Conservation (phyloP, 2,797 vertebrate species). For the Lepilemur ruficaudatus region DNA sequence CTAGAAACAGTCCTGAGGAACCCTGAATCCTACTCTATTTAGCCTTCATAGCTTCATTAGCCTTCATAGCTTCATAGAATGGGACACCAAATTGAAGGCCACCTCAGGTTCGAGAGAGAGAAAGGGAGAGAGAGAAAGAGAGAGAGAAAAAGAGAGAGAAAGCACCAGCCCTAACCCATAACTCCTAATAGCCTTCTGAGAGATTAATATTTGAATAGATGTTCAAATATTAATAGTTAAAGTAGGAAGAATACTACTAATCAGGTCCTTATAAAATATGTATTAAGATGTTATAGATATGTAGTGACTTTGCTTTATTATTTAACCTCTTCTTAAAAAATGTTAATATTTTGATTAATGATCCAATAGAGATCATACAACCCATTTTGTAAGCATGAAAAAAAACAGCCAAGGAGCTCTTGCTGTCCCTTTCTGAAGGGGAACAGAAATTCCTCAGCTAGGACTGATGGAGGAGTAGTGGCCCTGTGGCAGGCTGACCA, state of each 20-base stretch:
- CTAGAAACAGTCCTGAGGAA: not conserved
- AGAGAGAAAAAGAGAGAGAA: too few species aligned
- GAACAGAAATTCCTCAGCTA: not conserved
- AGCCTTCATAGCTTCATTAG: not conserved
- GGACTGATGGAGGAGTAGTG: not conserved
- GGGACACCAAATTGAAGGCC: not conserved
- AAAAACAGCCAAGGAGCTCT: not conserved
- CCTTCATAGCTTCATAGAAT: not conserved
- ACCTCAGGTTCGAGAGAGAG: not conserved
- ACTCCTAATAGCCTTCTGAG: not conserved
- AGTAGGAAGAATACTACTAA: not conserved
- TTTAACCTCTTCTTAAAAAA: not conserved
- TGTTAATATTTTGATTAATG: not conserved
- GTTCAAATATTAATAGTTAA: not conserved
- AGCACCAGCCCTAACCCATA: not conserved
- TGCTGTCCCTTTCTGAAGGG: not conserved
- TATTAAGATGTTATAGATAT: not conserved
- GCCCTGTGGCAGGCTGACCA: not conserved
- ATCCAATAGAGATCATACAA: not conserved
- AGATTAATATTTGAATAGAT: not conserved
- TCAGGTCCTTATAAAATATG: not conserved
- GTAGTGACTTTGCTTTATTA: not conserved
- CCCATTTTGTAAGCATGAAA: not conserved
- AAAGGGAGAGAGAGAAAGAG: too few species aligned
- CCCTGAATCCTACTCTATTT: not conserved